These are phyloP conservation scores for Meteorus sp. DNA, from an alignment of 1,140 invertebrate genomes.

Conservation along the genomic window DNA sequence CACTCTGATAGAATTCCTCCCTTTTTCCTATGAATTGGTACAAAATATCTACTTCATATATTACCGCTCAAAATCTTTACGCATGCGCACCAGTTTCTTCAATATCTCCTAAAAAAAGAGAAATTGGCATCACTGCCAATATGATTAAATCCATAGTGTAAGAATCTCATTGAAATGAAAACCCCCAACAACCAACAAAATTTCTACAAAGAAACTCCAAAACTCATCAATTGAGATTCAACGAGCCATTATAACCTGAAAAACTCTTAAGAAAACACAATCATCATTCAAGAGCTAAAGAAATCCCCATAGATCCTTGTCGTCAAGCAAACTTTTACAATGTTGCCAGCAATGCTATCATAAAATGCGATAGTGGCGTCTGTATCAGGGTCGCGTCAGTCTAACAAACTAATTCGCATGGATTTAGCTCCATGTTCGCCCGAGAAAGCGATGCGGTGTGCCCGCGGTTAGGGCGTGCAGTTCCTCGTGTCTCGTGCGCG, in stretches of 20 bases:
- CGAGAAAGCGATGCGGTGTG: conserved; percentile 52
- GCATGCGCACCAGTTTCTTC: too few relatives aligned
- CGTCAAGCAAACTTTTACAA: conserved; percentile 27
- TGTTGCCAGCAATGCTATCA: conserved; percentile 19
- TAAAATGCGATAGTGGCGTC: conserved; percentile 27
- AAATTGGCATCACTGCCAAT: too few relatives aligned
- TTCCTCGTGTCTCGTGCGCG: conserved; percentile 41
- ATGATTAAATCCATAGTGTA: too few relatives aligned
- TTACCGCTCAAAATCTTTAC: too few relatives aligned
- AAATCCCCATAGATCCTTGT: conserved; percentile 22
- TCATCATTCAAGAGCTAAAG: neutral
- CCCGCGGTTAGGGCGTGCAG: conserved; percentile 50
- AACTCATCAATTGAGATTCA: neutral
- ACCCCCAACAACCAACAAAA: neutral
- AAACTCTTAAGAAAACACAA: neutral
- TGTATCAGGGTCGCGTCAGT: conserved; percentile 28
- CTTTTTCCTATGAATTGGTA: too few relatives aligned
- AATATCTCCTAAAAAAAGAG: too few relatives aligned
- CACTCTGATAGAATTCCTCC: too few relatives aligned
- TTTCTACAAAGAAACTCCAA: neutral
- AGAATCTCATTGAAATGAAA: neutral
- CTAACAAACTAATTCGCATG: conserved; percentile 41
- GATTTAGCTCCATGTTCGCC: conserved; percentile 49
- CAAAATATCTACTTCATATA: too few relatives aligned
- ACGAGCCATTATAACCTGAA: neutral